Percentiles rank a stretch among this genome's conserved stretches.
Evolutionary conservation across 2,113 vertebrate genomes (phyloP).

Genomic region (Prionailurus bengalensis): DNA sequence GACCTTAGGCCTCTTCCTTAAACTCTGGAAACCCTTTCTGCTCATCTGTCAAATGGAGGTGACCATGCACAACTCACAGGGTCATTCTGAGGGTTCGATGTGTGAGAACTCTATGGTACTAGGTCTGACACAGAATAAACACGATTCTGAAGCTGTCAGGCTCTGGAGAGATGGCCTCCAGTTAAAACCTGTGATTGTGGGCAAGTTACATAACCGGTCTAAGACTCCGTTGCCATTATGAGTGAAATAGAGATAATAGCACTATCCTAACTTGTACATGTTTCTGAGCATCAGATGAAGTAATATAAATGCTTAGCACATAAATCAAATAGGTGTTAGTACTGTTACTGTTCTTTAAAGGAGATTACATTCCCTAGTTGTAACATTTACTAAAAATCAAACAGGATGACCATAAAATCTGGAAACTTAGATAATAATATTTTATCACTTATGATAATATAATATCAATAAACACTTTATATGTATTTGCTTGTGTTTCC

Average conservation of each 20-base stretch:
- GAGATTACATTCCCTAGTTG: background rate
- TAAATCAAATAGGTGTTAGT: background rate
- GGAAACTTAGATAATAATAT: background rate
- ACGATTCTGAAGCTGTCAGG: background rate
- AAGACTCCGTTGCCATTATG: background rate
- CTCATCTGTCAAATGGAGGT: background rate
- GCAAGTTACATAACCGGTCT: background rate
- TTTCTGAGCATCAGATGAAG: background rate
- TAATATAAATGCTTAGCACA: background rate
- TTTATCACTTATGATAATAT: background rate
- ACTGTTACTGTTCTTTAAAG: background rate
- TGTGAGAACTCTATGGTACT: background rate
- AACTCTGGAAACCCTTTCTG: background rate
- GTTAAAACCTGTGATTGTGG: background rate
- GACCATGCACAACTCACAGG: background rate
- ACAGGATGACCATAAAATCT: background rate
- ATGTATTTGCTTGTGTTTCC: background rate
- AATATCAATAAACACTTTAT: background rate
- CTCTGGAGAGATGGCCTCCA: background rate
- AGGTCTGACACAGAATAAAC: background rate
- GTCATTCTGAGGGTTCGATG: background rate
- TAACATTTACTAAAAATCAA: conserved; percentile 18
- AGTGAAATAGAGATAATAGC: background rate
- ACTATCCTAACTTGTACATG: background rate
- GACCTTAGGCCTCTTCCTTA: background rate